phyloP scores from a whole-genome alignment of 2,113 vertebrate genomes.

The Verasper variegatus region DNA sequence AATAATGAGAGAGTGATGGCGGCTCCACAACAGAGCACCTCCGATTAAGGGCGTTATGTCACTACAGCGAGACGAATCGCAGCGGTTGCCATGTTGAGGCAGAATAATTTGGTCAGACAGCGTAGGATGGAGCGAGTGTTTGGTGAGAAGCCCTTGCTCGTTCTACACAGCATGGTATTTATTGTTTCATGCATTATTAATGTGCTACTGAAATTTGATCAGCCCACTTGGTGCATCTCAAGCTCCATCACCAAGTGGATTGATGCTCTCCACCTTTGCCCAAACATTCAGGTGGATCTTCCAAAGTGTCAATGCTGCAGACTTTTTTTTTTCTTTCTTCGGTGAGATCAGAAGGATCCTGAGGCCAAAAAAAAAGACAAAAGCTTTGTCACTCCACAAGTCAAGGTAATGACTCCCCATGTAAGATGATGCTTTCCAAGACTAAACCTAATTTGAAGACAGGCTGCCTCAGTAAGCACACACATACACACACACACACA shows the following conservation, averaged over 20 bases:
- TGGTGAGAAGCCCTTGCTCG: slow-evolving; percentile 21
- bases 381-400: slow-evolving; percentile 64
- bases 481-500: background rate
- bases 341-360: slow-evolving; percentile 32
- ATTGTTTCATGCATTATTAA: slow-evolving; percentile 71
- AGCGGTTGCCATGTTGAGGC: slow-evolving; percentile 35
- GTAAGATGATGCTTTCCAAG: slow-evolving; percentile 67
- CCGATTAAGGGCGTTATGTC: slow-evolving; percentile 48
- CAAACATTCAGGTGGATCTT: slow-evolving; percentile 29
- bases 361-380: slow-evolving; percentile 55
- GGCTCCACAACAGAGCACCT: slow-evolving; percentile 47
- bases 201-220: slow-evolving; percentile 42
- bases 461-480: slow-evolving; percentile 1
- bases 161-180: slow-evolving; percentile 30
- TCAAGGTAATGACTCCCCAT: slow-evolving; percentile 54
- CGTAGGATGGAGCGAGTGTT: slow-evolving; percentile 18
- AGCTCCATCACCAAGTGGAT: background rate
- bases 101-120: slow-evolving; percentile 39
- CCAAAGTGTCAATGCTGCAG: slow-evolving; percentile 11
- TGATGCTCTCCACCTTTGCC: slow-evolving; percentile 11
- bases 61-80: slow-evolving; percentile 24
- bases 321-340: background rate
- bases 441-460: slow-evolving; percentile 43
- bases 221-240: slow-evolving; percentile 38
- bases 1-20: slow-evolving; percentile 44